Evolutionary conservation across 1,140 invertebrate genomes (phyloP).

Genomic region (Medauroidea extradentata): DNA sequence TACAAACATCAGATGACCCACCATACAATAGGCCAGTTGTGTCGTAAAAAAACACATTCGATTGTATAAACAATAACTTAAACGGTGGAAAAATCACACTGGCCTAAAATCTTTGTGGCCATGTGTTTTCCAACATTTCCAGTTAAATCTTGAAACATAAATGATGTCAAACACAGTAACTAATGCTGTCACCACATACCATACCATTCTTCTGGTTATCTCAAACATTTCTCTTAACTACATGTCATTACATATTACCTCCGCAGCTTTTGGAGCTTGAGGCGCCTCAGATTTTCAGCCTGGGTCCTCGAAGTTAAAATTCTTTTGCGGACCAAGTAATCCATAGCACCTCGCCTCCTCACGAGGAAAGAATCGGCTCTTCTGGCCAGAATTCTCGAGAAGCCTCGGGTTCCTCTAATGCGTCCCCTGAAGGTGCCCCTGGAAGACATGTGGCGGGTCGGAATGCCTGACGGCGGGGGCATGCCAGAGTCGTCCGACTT

Average conservation of each 20-base stretch:
- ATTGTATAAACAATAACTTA: no score
- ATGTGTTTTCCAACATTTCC: no score
- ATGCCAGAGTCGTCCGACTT: constrained; percentile 17
- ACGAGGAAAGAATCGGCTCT: constrained; percentile 11
- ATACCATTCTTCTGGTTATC: no score
- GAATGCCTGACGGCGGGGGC: constrained; percentile 12
- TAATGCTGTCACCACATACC: no score
- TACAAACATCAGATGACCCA: no score
- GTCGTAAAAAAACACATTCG: no score
- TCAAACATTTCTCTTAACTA: no score
- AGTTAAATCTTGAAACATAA: no score
- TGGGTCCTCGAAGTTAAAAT: constrained; percentile 15
- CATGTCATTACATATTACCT: constrained; percentile 17
- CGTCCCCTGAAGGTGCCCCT: constrained; percentile 16
- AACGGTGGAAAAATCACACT: no score
- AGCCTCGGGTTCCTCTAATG: constrained; percentile 11
- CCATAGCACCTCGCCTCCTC: constrained; percentile 15
- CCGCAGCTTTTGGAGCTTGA: constrained; percentile 20
- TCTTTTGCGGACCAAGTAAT: constrained; percentile 19
- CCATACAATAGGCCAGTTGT: no score
- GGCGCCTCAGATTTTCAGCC: constrained; percentile 17
- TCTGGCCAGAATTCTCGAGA: constrained; percentile 14
- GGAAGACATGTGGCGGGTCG: constrained; percentile 6
- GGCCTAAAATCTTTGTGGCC: no score
- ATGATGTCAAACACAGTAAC: no score